These are phyloP conservation scores for Malurus alboscapulatus DNA, from an alignment of 2,113 vertebrate genomes.

Conservation along the genomic window DNA sequence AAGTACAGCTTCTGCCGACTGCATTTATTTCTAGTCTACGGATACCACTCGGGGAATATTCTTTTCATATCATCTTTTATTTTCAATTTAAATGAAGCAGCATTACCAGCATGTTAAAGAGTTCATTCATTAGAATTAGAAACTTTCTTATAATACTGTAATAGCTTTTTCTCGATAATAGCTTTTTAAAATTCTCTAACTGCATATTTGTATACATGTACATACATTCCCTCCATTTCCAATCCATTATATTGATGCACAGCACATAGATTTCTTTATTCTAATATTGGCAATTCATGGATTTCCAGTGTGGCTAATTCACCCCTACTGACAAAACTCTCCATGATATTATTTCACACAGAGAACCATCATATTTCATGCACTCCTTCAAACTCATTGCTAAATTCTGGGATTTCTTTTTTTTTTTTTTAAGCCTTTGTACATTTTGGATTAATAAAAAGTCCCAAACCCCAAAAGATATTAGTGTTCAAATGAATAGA, in stretches of 20 bases:
- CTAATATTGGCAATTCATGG: not conserved
- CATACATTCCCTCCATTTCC: not conserved
- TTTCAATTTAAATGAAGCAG: not conserved
- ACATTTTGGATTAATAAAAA: slow-evolving; percentile 31
- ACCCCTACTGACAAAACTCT: not conserved
- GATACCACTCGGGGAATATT: not conserved
- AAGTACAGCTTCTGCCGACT: not conserved
- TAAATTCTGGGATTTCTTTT: not conserved
- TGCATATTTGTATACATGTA: not conserved
- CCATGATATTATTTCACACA: not conserved
- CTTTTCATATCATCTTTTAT: not conserved
- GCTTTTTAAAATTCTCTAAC: not conserved
- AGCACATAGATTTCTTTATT: not conserved
- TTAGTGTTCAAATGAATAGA: slow-evolving; percentile 26
- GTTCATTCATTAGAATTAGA: not conserved
- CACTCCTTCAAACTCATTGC: not conserved
- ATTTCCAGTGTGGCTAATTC: slow-evolving; percentile 12
- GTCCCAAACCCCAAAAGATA: slow-evolving; percentile 15
- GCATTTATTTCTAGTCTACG: not conserved
- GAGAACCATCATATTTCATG: not conserved
- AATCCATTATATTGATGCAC: not conserved
- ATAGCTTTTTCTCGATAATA: not conserved
- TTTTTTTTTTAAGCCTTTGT: slow-evolving; percentile 12
- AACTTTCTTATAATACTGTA: not conserved
- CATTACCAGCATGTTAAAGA: not conserved